A percentile compares a stretch with the other conserved stretches of the same genome.
Evolutionary conservation across 2,888 invertebrate genomes (phyloP).

Genomic region (Cheilosia urbana): DNA sequence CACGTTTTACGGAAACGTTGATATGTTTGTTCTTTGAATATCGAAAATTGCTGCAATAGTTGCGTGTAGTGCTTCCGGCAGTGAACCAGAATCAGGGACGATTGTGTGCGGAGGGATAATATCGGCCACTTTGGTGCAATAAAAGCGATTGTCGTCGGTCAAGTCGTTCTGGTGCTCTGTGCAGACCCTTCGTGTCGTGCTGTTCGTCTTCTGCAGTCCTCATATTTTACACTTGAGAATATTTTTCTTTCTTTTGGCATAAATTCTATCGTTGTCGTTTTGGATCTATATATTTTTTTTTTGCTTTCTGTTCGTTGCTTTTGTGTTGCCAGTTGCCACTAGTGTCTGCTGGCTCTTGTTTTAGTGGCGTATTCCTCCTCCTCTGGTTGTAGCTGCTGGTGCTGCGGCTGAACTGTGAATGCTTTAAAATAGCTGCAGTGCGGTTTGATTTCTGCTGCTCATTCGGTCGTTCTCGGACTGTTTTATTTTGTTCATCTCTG

Average conservation of each 20-base stretch:
- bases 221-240: constrained; percentile 71
- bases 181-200: constrained; percentile 56
- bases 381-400: constrained; percentile 26
- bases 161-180: constrained; percentile 23
- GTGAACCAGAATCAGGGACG: constrained; percentile 19
- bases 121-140: constrained; percentile 63
- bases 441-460: constrained; percentile 72
- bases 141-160: constrained; percentile 68
- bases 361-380: constrained; percentile 64
- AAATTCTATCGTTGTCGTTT: constrained; percentile 52
- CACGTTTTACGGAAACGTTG: constrained; percentile 61
- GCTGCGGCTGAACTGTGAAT: constrained; percentile 72
- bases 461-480: constrained; percentile 57
- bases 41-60: constrained; percentile 62
- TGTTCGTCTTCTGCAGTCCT: constrained; percentile 67
- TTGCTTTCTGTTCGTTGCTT: constrained; percentile 37
- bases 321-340: constrained; percentile 64
- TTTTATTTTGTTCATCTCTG: constrained; percentile 39
- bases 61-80: constrained; percentile 53
- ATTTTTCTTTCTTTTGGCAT: constrained; percentile 62
- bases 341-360: constrained; percentile 68
- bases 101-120: constrained; percentile 25
- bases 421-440: constrained; percentile 75
- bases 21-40: constrained; percentile 69
- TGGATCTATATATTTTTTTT: constrained; percentile 33